phyloP scores from a whole-genome alignment of 2,888 invertebrate species.

The Trichogramma evanescens region DNA sequence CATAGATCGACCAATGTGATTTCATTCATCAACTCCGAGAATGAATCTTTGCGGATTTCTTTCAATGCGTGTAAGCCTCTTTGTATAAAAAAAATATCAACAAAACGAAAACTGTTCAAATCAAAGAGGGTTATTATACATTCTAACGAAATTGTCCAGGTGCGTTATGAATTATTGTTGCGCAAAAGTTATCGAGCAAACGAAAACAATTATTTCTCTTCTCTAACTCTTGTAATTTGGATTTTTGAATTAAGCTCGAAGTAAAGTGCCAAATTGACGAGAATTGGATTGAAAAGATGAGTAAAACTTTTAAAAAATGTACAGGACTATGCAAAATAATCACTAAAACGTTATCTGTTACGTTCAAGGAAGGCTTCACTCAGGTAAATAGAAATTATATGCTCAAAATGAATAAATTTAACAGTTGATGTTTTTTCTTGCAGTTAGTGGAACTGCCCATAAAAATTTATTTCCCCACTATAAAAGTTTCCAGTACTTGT shows the following conservation, averaged over 20 bases:
- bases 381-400: slow-evolving; percentile 8
- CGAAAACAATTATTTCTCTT: not conserved
- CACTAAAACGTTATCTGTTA: not conserved
- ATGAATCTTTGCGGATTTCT: slow-evolving; percentile 20
- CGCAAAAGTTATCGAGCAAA: not conserved
- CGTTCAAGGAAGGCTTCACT: slow-evolving; percentile 1
- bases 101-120: slow-evolving; percentile 2
- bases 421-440: slow-evolving; percentile 10
- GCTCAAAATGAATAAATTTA: not conserved
- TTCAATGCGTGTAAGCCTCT: slow-evolving; percentile 29
- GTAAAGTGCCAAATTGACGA: slow-evolving; percentile 21
- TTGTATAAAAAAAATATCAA: slow-evolving; percentile 17
- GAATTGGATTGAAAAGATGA: slow-evolving; percentile 16
- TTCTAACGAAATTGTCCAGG: slow-evolving; percentile 11
- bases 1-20: slow-evolving; percentile 21
- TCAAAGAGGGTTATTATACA: not conserved
- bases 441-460: slow-evolving; percentile 30
- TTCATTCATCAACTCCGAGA: slow-evolving; percentile 29
- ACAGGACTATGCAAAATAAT: not conserved
- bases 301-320: not conserved
- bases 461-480: slow-evolving; percentile 28
- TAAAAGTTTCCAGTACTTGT: slow-evolving; percentile 26
- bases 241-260: slow-evolving; percentile 18
- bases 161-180: not conserved
- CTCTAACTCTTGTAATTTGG: not conserved